These are phyloP conservation scores for Palaemon carinicauda DNA, from an alignment of 1,140 invertebrate genomes.

Conservation along the genomic window DNA sequence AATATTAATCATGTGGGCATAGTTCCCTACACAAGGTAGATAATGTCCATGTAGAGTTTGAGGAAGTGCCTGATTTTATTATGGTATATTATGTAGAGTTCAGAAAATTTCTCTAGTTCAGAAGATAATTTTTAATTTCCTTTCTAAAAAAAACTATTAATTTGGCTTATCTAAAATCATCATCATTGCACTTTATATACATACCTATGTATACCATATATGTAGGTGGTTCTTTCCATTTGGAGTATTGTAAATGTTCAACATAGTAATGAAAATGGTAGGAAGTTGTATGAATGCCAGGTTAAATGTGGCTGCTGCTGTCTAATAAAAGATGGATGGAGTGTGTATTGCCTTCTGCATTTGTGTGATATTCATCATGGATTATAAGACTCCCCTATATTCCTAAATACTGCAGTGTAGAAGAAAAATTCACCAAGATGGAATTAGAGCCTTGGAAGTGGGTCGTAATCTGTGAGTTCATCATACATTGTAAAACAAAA, in stretches of 20 bases:
- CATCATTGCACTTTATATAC: conserved; percentile 40
- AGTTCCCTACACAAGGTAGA: conserved; percentile 26
- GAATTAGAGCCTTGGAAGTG: not conserved
- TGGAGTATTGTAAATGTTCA: conserved; percentile 26
- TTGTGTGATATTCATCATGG: conserved; percentile 2
- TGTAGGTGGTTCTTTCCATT: conserved; percentile 14
- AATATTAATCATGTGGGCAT: conserved; percentile 38
- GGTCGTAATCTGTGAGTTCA: conserved; percentile 39
- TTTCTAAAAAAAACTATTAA: conserved; percentile 15
- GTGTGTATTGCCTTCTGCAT: conserved; percentile 47
- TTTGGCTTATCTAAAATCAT: conserved; percentile 45
- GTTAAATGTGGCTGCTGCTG: conserved; percentile 19
- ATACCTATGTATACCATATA: not conserved
- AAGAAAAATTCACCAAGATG: no score
- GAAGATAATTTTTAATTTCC: conserved; percentile 3
- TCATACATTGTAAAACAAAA: conserved; percentile 18
- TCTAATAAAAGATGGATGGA: conserved; percentile 40
- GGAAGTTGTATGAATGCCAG: conserved; percentile 22
- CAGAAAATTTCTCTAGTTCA: conserved; percentile 21
- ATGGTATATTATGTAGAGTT: conserved; percentile 50
- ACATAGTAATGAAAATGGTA: conserved; percentile 31
- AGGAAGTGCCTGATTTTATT: conserved; percentile 53
- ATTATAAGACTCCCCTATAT: conserved; percentile 3
- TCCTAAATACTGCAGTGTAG: not conserved
- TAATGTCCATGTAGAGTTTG: conserved; percentile 46